Base-by-base conservation (phyloP, 1,140 invertebrate genomes). In the Yoshiicerus persimilis region DNA sequence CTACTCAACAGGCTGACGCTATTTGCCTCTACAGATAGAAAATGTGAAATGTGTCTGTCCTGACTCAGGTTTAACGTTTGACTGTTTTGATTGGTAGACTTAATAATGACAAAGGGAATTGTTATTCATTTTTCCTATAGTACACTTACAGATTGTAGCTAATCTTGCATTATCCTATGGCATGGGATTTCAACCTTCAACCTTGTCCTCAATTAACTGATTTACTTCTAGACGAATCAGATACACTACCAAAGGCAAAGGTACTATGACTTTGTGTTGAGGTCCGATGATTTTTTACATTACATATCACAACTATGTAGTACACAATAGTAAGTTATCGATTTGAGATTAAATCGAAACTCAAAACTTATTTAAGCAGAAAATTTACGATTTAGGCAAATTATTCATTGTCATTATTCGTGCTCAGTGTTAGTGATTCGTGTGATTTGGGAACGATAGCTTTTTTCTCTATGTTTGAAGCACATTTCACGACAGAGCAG, bases 121-220 rank as follows among this genome's bases (percentile, higher is more conserved):
- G 64, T n/a, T 23, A 64, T 64, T 64, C 56, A 70, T 56, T 56
- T n/a, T 6, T 56, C n/a, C 47, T 56, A 56, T 56, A n/a, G 47
- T n/a, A n/a, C 47, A 56, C 47, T 56, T 56, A 56, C 47, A 56
- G 20, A 56, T 56, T 56, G 47, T n/a, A 56, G 20, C 47, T 56
- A 56, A n/a, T 56, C 47, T 56, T 56, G 13, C 13, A 56, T 56
- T 56, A n/a, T 56, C 47, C 47, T 56, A 16, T 56, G 25, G 66
- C 32, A 80, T n/a, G n/a, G n/a, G 20, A 38, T 80, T 80, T 80
- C 32, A 36, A 36, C 32, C 75, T 80, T 80, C 75, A 80, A 80
- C 75, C 75, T 80, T 80, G 75, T 80, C 75, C 75, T 80, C 75
- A 80, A 80, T 80, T 80, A 34, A 9, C 75, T 34, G 75, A 80